Conservation (phyloP, 2,888 invertebrate genomes). For the Caenorhabditis macrosperma region DNA sequence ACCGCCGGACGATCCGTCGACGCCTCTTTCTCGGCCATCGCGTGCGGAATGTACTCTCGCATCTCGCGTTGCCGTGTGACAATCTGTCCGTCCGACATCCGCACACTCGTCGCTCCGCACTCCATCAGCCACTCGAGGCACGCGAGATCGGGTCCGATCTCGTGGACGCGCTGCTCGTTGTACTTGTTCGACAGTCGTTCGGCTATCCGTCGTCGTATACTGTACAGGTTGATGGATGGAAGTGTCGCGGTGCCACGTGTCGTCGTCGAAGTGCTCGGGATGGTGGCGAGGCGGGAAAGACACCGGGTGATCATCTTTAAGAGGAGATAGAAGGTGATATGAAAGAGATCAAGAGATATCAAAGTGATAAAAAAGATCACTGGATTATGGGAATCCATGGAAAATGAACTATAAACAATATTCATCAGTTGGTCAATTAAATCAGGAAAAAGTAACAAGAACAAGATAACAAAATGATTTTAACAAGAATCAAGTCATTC, state of each 20-base stretch:
- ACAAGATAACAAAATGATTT: constrained; percentile 6
- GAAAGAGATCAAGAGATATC: not conserved
- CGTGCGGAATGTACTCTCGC: constrained; percentile 68
- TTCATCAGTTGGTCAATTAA: too few species aligned
- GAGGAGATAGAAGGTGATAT: not conserved
- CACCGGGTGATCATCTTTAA: constrained; percentile 40
- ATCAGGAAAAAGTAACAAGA: constrained; percentile 1
- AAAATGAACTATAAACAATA: too few species aligned
- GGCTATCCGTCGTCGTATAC: constrained; percentile 69
- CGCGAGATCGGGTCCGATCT: constrained; percentile 77
- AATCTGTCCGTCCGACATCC: constrained; percentile 71
- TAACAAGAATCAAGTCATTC: not conserved
- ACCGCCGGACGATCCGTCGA: not conserved
- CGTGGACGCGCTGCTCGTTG: constrained; percentile 68
- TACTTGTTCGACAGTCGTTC: constrained; percentile 72
- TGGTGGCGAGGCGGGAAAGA: constrained; percentile 33
- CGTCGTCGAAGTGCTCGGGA: constrained; percentile 14
- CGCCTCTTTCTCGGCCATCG: not conserved
- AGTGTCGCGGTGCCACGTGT: constrained; percentile 47
- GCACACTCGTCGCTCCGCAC: constrained; percentile 74
- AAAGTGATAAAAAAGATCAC: not conserved
- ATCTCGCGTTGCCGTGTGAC: constrained; percentile 71
- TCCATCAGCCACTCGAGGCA: constrained; percentile 80
- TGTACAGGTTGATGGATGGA: constrained; percentile 66
- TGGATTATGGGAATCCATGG: too few species aligned